These are phyloP conservation scores for Sphinx pinastri DNA, from an alignment of 2,888 invertebrate species.

Conservation along the genomic window DNA sequence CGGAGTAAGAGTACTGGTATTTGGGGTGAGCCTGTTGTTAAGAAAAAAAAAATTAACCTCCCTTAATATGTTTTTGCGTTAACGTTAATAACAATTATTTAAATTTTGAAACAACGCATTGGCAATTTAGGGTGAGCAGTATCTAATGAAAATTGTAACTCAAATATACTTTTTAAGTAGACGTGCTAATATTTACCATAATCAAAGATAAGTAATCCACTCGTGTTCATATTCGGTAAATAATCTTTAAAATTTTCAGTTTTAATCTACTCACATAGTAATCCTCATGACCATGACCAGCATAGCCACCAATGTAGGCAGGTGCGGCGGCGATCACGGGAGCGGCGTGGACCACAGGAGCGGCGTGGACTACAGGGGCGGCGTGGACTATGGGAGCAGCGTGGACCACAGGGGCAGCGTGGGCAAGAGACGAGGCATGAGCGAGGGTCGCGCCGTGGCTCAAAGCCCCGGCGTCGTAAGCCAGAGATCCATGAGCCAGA, in stretches of 20 bases:
- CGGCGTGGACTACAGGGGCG: slow-evolving; percentile 45
- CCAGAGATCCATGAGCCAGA: slow-evolving; percentile 30
- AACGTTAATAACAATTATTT: neutral
- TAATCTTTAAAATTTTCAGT: too few species aligned
- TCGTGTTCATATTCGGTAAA: too few species aligned
- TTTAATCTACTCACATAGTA: slow-evolving; percentile 57
- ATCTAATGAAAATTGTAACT: too few species aligned
- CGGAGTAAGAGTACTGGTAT: slow-evolving; percentile 85
- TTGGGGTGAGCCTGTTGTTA: slow-evolving; percentile 81
- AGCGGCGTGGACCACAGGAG: slow-evolving; percentile 47
- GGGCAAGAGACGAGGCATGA: slow-evolving; percentile 48
- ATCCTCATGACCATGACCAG: slow-evolving; percentile 57
- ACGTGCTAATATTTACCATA: neutral
- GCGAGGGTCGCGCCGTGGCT: slow-evolving; percentile 34
- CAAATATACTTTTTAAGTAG: neutral
- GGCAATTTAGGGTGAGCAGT: too few species aligned
- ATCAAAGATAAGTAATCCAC: too few species aligned
- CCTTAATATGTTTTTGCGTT: neutral
- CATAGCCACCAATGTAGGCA: slow-evolving; percentile 47
- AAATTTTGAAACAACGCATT: too few species aligned
- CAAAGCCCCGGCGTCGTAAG: neutral
- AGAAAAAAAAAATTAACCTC: slow-evolving; percentile 29
- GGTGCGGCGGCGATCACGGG: slow-evolving; percentile 43
- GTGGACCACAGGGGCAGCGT: slow-evolving; percentile 44
- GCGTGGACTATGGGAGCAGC: slow-evolving; percentile 43